phyloP scores from a whole-genome alignment of 1,140 invertebrate genomes.

The Brachionus paranguensis region DNA sequence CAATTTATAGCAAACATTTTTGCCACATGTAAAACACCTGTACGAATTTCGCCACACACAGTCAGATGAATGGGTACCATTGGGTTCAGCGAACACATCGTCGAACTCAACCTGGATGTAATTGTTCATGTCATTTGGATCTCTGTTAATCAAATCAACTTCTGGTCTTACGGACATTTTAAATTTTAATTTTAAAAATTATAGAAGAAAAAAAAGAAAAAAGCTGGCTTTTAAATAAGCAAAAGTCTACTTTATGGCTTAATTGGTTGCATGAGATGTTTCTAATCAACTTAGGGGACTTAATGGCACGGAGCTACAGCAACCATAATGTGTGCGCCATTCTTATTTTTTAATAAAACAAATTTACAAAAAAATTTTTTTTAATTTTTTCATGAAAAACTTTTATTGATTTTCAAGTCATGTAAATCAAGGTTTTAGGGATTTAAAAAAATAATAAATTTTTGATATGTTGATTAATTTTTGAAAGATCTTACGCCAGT shows the following conservation, averaged over 20 bases:
- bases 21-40: conserved; percentile 33
- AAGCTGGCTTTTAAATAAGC: background rate
- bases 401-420: conserved; percentile 17
- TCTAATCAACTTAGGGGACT: background rate
- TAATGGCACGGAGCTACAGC: background rate
- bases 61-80: background rate
- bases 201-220: background rate
- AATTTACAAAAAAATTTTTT: background rate
- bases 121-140: conserved; percentile 35
- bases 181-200: background rate
- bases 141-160: background rate
- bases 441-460: background rate
- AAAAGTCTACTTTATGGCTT: background rate
- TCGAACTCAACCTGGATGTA: conserved; percentile 31
- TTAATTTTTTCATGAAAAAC: background rate
- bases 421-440: background rate
- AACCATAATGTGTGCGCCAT: background rate
- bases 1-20: conserved; percentile 18
- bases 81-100: conserved; percentile 17
- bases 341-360: background rate
- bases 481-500: background rate
- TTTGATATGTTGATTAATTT: background rate
- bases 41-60: conserved; percentile 26
- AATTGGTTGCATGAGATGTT: background rate
- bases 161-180: background rate